Base-by-base conservation (phyloP, 2,888 invertebrate species). In the Noctua fimbriata region DNA sequence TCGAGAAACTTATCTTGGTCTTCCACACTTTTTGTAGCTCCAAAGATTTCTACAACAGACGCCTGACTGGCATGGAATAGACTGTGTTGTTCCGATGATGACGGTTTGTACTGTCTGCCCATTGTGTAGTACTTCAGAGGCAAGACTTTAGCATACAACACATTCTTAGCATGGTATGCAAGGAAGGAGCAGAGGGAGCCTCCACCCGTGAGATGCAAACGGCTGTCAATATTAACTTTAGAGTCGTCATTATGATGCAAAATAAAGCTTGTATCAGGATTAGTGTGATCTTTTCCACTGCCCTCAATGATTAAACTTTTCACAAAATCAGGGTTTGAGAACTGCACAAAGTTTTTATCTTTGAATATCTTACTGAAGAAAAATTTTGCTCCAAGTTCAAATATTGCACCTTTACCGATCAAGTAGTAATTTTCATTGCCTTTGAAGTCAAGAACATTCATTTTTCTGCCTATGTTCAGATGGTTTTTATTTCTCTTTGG, bases 261-360 rank as follows among this genome's bases (percentile, higher is more conserved):
- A 75, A 98, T 97, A 88, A 98, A 98, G 18, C 97, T 95, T n/a
- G 94, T 91, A 58, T 95, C 90, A 1, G 97, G 94, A 88, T 98
- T 95, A 5, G 97, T 95, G 66, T 97, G 97, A 90, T 98, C 96
- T 55, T 95, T 91, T 4, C 98, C 98, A 89, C 98, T 97, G 71
- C 98, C 98, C 95, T 99, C 98, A 12, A 98, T 95, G 7, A 99
- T 95, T 3, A 98, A 94, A 91, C 98, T 98, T 77, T 98, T 97
- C 10, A 97, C 97, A 95, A 99, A 98, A 94, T 99, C 98, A 1
- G 98, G 97, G 93, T 98, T 98, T 0, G 98, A 97, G 89, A 98
- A 97, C 90, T 98, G 97, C 0, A 97, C 92, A 91, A 97, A 98
- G n/a, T 97, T 94, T 21, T 94, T 93, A 1, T 97, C 93, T 41